Evolutionary conservation across 2,797 vertebrate species (phyloP).

Genomic region (Carcharodon carcharias): DNA sequence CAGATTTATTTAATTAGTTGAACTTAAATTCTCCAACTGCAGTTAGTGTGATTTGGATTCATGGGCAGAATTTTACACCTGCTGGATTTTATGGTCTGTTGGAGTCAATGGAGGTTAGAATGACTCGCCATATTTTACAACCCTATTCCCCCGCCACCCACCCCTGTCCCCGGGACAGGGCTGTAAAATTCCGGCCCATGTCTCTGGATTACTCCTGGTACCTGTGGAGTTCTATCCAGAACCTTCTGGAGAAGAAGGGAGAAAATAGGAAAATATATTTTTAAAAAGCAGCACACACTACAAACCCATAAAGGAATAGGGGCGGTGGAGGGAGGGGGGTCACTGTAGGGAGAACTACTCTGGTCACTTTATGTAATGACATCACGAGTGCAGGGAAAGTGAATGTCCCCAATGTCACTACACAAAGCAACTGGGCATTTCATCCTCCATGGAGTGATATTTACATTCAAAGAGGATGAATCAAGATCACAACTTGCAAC

Average conservation of each 20-base stretch:
- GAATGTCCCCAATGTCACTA: not conserved
- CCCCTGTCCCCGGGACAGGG: no score
- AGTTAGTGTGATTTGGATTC: no score
- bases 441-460: not conserved
- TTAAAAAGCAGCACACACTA: not conserved
- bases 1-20: no score
- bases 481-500: not conserved
- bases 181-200: no score
- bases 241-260: not conserved
- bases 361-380: not conserved
- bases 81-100: no score
- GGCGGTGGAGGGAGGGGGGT: not conserved
- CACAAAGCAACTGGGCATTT: not conserved
- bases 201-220: not conserved
- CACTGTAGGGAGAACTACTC: not conserved
- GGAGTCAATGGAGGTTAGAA: no score
- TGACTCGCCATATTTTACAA: no score
- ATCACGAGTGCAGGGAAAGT: not conserved
- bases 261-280: not conserved
- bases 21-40: no score
- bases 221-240: not conserved
- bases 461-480: slow-evolving; percentile 12
- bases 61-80: no score
- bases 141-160: no score
- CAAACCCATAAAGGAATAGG: not conserved